Conservation (phyloP, 2,113 vertebrate genomes). For the Serinus canaria region DNA sequence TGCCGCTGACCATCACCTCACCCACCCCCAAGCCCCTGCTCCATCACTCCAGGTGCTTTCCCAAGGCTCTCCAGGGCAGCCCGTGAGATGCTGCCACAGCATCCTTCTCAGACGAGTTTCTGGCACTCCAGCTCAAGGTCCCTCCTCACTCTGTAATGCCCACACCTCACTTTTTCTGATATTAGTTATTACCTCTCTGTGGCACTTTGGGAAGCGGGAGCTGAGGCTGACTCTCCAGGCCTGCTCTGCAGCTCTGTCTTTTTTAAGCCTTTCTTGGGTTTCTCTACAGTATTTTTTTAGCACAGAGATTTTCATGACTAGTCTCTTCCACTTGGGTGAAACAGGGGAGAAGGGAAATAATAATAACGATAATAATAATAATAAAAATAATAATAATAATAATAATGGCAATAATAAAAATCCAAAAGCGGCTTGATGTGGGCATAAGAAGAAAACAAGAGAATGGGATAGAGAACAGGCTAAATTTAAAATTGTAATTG, state of each 20-base stretch:
- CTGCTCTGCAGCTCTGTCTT: neutral
- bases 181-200: neutral
- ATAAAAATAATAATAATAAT: slow-evolving; percentile 53
- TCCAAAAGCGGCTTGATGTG: slow-evolving; percentile 63
- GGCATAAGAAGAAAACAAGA: slow-evolving; percentile 80
- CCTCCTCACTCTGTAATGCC: neutral
- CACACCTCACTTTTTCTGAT: neutral
- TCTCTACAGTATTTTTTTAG: neutral
- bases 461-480: slow-evolving; percentile 88
- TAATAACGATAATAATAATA: slow-evolving; percentile 13
- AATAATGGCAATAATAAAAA: slow-evolving; percentile 55
- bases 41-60: neutral
- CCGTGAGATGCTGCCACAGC: accelerated
- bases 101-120: neutral
- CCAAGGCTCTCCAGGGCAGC: neutral
- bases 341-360: slow-evolving; percentile 29
- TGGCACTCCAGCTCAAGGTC: neutral
- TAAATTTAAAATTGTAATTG: slow-evolving; percentile 99
- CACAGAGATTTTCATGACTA: slow-evolving; percentile 44
- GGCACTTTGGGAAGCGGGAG: neutral
- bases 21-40: neutral
- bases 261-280: neutral
- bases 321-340: slow-evolving; percentile 61
- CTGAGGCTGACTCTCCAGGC: neutral
- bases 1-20: neutral